phyloP scores from a whole-genome alignment of 2,888 invertebrate genomes.

The Lacanobia wlatinum region DNA sequence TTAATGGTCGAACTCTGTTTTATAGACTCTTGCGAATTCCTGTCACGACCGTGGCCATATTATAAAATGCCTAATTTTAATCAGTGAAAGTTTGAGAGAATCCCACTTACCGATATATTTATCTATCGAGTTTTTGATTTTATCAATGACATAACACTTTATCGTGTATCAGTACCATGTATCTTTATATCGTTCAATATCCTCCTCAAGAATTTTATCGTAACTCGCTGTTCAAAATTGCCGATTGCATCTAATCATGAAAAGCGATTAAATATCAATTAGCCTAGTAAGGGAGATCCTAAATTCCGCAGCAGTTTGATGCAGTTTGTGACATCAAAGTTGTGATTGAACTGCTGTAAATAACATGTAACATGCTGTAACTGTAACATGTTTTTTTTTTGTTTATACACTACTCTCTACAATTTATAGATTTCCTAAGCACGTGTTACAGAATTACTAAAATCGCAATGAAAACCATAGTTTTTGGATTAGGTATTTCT shows the following conservation, averaged over 20 bases:
- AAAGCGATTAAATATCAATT: slow-evolving; percentile 2
- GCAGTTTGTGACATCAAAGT: too few relatives aligned
- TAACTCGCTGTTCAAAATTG: slow-evolving; percentile 2
- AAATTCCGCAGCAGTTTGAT: too few relatives aligned
- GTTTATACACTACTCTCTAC: too few relatives aligned
- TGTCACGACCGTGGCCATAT: background rate
- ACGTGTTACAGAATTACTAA: too few relatives aligned
- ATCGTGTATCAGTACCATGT: background rate
- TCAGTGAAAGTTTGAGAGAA: slow-evolving; percentile 15
- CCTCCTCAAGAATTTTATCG: slow-evolving; percentile 17
- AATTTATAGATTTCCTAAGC: too few relatives aligned
- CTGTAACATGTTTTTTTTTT: too few relatives aligned
- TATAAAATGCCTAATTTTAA: background rate
- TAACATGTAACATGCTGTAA: too few relatives aligned
- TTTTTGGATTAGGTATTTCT: too few relatives aligned
- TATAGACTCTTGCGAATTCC: slow-evolving; percentile 1
- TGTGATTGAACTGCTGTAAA: too few relatives aligned
- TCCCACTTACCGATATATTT: slow-evolving; percentile 10
- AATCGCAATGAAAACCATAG: background rate
- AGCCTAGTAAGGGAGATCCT: background rate
- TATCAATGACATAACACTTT: background rate
- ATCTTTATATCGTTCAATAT: slow-evolving; percentile 7
- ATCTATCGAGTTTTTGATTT: slow-evolving; percentile 2
- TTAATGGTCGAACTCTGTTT: background rate
- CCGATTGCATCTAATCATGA: slow-evolving; percentile 4